These are phyloP conservation scores for Peromyscus aztecus DNA, from an alignment of 2,797 vertebrate species.

Conservation along the genomic window DNA sequence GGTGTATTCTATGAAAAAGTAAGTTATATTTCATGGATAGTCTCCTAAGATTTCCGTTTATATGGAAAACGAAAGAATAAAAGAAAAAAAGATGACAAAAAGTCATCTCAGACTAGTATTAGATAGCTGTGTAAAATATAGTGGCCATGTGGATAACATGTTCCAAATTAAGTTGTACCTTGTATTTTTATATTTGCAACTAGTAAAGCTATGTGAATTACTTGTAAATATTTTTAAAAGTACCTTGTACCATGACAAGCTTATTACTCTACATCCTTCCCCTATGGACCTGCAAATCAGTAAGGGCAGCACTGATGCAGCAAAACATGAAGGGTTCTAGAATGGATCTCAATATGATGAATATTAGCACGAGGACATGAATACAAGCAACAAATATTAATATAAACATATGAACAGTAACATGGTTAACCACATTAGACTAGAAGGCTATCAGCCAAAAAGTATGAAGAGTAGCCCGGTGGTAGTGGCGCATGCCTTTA, in stretches of 20 bases:
- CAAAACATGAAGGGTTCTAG: not conserved
- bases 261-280: slow-evolving; percentile 4
- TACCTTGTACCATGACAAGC: not conserved
- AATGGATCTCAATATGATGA: not conserved
- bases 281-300: not conserved
- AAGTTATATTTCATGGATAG: not conserved
- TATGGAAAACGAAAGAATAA: slow-evolving; percentile 31
- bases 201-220: slow-evolving; percentile 18
- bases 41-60: slow-evolving; percentile 38
- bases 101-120: not conserved
- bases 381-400: not conserved
- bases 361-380: not conserved
- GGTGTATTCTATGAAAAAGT: slow-evolving; percentile 24
- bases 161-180: slow-evolving; percentile 36
- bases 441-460: not conserved
- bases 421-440: not conserved
- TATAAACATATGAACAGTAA: not conserved
- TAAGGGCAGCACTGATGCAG: not conserved
- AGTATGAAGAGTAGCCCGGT: not conserved
- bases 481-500: not conserved
- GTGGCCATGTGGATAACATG: not conserved
- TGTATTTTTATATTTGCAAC: slow-evolving; percentile 8
- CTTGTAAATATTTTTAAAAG: slow-evolving; percentile 31
- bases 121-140: slow-evolving; percentile 50
- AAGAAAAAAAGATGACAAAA: slow-evolving; percentile 11